Evolutionary conservation across 2,888 invertebrate species (phyloP), one percentile per base, ranked within the genome.

Genomic region (Steromphala cineraria): DNA sequence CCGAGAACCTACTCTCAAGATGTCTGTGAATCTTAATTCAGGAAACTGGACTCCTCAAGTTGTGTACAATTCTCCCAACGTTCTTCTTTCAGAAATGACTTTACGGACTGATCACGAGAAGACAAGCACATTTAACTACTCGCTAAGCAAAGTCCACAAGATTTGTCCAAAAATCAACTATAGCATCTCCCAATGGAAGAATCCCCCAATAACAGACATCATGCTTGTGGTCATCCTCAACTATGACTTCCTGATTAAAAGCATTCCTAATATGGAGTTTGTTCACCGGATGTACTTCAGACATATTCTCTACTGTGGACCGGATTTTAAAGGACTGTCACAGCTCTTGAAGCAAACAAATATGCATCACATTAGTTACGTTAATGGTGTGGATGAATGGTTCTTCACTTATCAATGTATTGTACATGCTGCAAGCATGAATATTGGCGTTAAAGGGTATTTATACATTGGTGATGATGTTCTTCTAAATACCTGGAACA

Each of bases 231-330:
- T 76, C 15, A 55, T 76, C 24, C 55, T 76, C 28, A 76, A 76
- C 24, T 76, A 76, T 31, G 55, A 76, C 13, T 76, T 76, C 17
- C 55, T 76, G 7, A 28, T 24, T 53, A 31, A 76, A 55, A 76
- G 55, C 36, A 31, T 76, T n/a, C 53, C 76, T 1, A 55, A 76
- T 24, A 31, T 76, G n/a, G 78, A 78, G 31, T 67, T 67, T 19
- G 46, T 36, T 17, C 78, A 78, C 31, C 21, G 78, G 53, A 19
- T 19, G 21, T 78, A 67, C 67, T 78, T 78, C 53, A 36, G 53
- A 67, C 78, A 78, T 52, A 67, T 78, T 31, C 15, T 78, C 19
- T 78, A 67, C 52, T 78, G 78, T 52, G 78, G 78, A 0, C 78
- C 78, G 17, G 67, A 53, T 8, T 31, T 67, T 24, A 28, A 40